Evolutionary conservation across 2,888 invertebrate species (phyloP).

Genomic region (Aphodius granarius): DNA sequence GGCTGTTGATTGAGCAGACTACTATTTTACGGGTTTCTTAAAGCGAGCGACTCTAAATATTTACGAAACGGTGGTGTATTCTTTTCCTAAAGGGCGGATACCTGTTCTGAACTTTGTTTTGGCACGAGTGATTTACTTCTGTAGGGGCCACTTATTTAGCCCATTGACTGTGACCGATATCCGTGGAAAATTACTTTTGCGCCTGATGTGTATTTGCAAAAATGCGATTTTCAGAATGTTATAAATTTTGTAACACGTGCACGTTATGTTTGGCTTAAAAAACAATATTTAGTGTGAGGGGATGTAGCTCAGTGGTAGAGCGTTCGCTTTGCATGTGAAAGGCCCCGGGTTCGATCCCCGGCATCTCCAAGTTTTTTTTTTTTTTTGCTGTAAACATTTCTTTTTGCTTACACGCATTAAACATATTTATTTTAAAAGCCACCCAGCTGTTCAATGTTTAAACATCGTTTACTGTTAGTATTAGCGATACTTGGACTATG

Average conservation of each 20-base stretch:
- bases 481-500: too few relatives aligned
- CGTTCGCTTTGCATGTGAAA: slow-evolving; percentile 99
- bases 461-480: too few relatives aligned
- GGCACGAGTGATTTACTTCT: neutral
- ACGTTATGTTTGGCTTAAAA: neutral
- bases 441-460: too few relatives aligned
- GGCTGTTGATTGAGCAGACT: neutral
- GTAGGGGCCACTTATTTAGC: neutral
- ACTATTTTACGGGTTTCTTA: neutral
- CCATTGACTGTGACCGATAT: neutral
- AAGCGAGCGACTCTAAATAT: neutral
- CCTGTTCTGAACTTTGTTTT: neutral
- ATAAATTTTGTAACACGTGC: neutral
- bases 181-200: neutral
- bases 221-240: neutral
- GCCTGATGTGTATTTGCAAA: neutral
- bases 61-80: neutral
- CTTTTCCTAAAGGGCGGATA: neutral
- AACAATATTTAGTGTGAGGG: slow-evolving; percentile 48
- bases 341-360: slow-evolving; percentile 99
- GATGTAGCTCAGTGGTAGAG: slow-evolving; percentile 99
- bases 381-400: neutral
- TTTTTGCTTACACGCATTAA: neutral
- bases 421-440: too few relatives aligned
- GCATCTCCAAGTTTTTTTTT: slow-evolving; percentile 73